phyloP scores from a whole-genome alignment of 1,140 invertebrate species.

The Pseudomyrmex flavicornis region DNA sequence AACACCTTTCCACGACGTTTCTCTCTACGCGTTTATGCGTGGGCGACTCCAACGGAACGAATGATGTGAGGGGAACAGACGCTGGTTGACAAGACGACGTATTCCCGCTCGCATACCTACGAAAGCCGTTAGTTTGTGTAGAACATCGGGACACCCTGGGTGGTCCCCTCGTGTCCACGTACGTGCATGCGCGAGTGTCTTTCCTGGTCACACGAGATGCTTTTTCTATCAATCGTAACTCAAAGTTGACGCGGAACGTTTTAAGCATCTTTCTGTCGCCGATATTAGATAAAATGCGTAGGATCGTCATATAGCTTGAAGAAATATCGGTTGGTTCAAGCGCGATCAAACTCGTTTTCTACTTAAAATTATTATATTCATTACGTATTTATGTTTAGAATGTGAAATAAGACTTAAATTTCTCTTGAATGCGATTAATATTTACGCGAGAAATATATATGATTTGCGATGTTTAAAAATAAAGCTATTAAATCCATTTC shows the following conservation, averaged over 20 bases:
- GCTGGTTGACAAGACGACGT: slow-evolving; percentile 32
- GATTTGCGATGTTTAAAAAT: neutral
- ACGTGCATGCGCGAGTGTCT: slow-evolving; percentile 24
- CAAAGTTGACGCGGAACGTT: slow-evolving; percentile 12
- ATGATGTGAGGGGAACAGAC: slow-evolving; percentile 23
- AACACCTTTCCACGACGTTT: slow-evolving; percentile 67
- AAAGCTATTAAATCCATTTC: too few species aligned
- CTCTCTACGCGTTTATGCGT: slow-evolving; percentile 75
- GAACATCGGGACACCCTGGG: slow-evolving; percentile 65
- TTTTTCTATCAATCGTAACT: slow-evolving; percentile 58
- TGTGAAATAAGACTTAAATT: neutral
- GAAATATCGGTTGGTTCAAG: neutral
- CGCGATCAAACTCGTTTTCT: neutral
- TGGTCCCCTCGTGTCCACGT: slow-evolving; percentile 60
- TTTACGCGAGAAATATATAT: neutral
- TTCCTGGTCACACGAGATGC: slow-evolving; percentile 30
- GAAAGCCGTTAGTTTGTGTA: slow-evolving; percentile 61
- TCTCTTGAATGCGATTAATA: neutral
- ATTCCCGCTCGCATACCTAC: slow-evolving; percentile 56
- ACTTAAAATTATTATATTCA: slow-evolving; percentile 7
- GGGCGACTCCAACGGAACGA: slow-evolving; percentile 73
- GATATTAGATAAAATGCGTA: neutral
- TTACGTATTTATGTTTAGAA: neutral
- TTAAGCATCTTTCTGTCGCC: slow-evolving; percentile 15
- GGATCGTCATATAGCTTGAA: neutral